Percentiles rank a stretch among this genome's conserved stretches.
Evolutionary conservation across 2,113 vertebrate species (phyloP).

Genomic region (Chaetodon auriga): DNA sequence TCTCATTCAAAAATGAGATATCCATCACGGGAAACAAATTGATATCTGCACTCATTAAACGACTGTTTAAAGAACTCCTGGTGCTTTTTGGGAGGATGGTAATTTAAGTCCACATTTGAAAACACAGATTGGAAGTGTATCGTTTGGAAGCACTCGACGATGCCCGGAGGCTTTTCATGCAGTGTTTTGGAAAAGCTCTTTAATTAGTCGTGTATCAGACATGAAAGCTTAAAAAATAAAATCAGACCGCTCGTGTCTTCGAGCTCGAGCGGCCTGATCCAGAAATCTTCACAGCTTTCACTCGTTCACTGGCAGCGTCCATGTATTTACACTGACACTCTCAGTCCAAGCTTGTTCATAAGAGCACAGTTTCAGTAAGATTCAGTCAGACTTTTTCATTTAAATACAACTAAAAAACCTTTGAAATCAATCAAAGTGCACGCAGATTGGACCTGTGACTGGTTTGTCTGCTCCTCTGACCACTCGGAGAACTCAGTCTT

Average conservation of each 20-base stretch:
- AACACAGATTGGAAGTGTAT: conserved; percentile 19
- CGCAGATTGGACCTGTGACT: background rate
- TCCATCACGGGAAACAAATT: conserved; percentile 41
- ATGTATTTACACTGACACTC: too few relatives aligned
- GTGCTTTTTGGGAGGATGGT: background rate
- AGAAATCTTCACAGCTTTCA: background rate
- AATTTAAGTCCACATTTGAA: conserved; percentile 11
- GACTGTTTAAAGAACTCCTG: conserved; percentile 7
- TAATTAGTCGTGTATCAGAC: conserved; percentile 20
- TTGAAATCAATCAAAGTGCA: background rate
- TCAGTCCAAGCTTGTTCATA: background rate
- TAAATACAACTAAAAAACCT: background rate
- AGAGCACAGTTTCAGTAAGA: background rate
- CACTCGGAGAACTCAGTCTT: background rate
- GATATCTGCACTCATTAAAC: conserved; percentile 29
- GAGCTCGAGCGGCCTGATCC: background rate
- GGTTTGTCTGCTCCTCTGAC: background rate
- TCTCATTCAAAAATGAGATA: conserved; percentile 36
- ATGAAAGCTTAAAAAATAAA: conserved; percentile 13
- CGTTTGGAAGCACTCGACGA: conserved; percentile 1
- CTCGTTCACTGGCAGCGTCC: background rate
- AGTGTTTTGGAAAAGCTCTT: conserved; percentile 4
- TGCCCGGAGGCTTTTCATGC: conserved; percentile 15
- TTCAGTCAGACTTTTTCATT: background rate
- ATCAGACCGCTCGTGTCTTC: background rate